Conservation (phyloP, 2,888 invertebrate genomes). For the Tetranychus truncatus region DNA sequence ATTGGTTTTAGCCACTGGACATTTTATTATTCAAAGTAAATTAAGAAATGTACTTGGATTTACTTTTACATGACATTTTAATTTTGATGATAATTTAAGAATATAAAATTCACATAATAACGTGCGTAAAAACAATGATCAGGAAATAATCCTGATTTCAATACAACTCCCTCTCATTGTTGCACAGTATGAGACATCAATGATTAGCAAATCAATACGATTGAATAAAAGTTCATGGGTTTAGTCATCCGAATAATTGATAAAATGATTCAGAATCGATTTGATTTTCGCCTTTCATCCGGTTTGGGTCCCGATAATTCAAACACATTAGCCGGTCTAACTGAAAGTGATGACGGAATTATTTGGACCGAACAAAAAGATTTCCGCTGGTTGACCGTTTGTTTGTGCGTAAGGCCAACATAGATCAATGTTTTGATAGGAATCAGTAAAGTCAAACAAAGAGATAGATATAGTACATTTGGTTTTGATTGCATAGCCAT, state of each 20-base stretch:
- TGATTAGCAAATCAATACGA: not conserved
- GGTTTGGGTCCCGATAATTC: not conserved
- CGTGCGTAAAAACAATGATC: too few species aligned
- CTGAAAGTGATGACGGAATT: not conserved
- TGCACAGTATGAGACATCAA: not conserved
- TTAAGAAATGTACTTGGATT: too few species aligned
- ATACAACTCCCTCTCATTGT: too few species aligned
- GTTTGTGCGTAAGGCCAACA: not conserved
- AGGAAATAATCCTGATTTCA: too few species aligned
- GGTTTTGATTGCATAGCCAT: not conserved
- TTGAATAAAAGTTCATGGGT: not conserved
- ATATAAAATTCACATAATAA: too few species aligned
- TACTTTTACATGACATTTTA: too few species aligned
- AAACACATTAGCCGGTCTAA: not conserved
- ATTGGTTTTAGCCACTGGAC: too few species aligned
- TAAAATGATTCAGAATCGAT: not conserved
- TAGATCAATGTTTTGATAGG: not conserved
- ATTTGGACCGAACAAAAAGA: not conserved
- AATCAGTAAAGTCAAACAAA: not conserved
- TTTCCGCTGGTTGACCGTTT: not conserved
- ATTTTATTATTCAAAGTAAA: too few species aligned
- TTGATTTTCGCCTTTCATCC: not conserved
- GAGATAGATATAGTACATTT: not conserved
- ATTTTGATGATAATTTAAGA: too few species aligned
- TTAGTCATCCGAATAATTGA: not conserved